These are phyloP conservation scores for Thumatha senex DNA, from an alignment of 2,888 invertebrate genomes.

Conservation along the genomic window DNA sequence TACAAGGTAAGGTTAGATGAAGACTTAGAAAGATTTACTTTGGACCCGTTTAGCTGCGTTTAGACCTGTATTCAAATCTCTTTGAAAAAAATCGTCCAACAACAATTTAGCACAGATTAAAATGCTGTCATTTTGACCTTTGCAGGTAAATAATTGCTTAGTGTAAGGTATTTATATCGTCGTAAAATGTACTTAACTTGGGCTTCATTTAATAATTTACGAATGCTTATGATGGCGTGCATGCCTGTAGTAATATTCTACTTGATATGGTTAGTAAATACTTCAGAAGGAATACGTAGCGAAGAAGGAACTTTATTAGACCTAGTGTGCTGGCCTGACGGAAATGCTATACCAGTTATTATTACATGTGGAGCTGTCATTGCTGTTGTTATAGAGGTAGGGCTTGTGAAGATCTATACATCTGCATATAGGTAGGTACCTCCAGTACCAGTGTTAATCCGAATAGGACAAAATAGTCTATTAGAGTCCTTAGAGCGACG, in stretches of 20 bases:
- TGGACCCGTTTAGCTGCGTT: too few relatives aligned
- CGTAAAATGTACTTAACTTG: constrained; percentile 65
- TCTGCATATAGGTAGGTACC: too few relatives aligned
- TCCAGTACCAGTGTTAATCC: too few relatives aligned
- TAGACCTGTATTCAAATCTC: too few relatives aligned
- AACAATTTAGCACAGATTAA: too few relatives aligned
- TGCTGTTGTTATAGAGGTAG: constrained; percentile 73
- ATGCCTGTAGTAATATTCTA: constrained; percentile 77
- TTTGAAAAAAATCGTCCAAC: too few relatives aligned
- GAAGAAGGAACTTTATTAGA: constrained; percentile 74
- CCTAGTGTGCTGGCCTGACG: constrained; percentile 77
- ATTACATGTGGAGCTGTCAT: constrained; percentile 68
- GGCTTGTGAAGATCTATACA: background rate
- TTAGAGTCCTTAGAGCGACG: too few relatives aligned
- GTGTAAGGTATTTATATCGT: background rate
- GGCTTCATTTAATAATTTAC: constrained; percentile 74
- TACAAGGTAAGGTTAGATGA: too few relatives aligned
- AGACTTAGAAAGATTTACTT: too few relatives aligned
- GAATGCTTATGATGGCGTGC: constrained; percentile 74
- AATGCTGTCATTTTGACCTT: too few relatives aligned
- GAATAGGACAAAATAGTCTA: too few relatives aligned
- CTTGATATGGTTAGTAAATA: constrained; percentile 73
- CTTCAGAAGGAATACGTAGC: constrained; percentile 72
- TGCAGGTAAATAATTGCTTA: background rate
- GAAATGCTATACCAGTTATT: constrained; percentile 75